Conservation (phyloP, 2,113 vertebrate genomes). For the Xyrauchen texanus region DNA sequence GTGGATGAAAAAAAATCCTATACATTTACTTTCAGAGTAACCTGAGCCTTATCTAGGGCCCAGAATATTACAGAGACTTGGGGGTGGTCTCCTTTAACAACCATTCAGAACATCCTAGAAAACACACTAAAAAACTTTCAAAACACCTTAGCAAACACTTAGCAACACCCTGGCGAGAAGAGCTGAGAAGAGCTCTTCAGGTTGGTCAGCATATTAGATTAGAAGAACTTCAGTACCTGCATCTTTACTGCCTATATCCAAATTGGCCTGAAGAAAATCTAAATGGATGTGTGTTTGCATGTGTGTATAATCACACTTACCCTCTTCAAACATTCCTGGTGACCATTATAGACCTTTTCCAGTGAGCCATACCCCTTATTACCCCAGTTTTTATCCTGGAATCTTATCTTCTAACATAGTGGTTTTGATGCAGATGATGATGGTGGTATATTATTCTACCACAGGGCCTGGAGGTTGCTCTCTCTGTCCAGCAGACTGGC, state of each 20-base stretch:
- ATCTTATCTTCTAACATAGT: not conserved
- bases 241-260: too few relatives aligned
- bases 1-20: too few relatives aligned
- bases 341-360: not conserved
- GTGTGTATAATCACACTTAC: not conserved
- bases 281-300: not conserved
- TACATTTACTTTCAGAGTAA: too few relatives aligned
- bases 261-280: not conserved
- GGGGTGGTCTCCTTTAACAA: too few relatives aligned
- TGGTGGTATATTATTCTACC: conserved; percentile 30
- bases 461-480: conserved; percentile 40
- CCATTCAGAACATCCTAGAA: too few relatives aligned
- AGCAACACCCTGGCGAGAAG: not conserved
- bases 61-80: too few relatives aligned
- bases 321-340: not conserved
- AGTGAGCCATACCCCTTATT: not conserved
- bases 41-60: too few relatives aligned
- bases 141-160: too few relatives aligned
- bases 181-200: not conserved
- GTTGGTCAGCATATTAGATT: not conserved
- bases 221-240: too few relatives aligned
- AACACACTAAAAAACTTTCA: too few relatives aligned
- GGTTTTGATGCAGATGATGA: too few relatives aligned
- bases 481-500: conserved; percentile 41
- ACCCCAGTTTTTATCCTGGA: not conserved